Percentiles rank a stretch among this genome's conserved stretches.
phyloP scores from a whole-genome alignment of 2,797 vertebrate genomes.

The Balearica regulorum region DNA sequence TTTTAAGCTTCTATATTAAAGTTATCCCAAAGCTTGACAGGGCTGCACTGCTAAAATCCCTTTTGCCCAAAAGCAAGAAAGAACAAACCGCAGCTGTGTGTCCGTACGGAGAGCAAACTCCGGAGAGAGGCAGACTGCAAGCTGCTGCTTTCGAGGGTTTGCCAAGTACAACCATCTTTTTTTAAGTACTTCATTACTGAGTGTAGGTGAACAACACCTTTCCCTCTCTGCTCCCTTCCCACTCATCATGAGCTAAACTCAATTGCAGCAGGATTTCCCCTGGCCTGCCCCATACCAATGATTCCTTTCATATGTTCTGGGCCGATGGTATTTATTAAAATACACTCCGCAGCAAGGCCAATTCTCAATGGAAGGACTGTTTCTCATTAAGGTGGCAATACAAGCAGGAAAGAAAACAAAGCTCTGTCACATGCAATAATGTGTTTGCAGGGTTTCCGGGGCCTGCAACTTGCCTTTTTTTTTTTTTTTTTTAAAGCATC shows the following conservation, averaged over 20 bases:
- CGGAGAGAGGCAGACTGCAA: background rate
- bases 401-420: background rate
- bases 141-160: background rate
- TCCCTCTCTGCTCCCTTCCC: background rate
- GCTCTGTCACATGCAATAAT: background rate
- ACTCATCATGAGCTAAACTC: background rate
- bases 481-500: background rate
- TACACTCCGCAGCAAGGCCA: background rate
- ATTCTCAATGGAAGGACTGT: background rate
- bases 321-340: background rate
- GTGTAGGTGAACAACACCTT: accelerated
- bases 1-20: background rate
- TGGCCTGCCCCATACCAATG: background rate
- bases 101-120: background rate
- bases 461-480: background rate
- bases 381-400: background rate
- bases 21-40: background rate
- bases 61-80: background rate
- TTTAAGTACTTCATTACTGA: background rate
- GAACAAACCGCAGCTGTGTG: background rate
- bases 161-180: background rate
- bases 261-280: background rate
- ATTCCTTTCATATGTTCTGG: background rate
- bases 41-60: background rate
- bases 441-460: background rate